These are phyloP conservation scores for Agelastica alni DNA, from an alignment of 2,888 invertebrate genomes.

Conservation along the genomic window DNA sequence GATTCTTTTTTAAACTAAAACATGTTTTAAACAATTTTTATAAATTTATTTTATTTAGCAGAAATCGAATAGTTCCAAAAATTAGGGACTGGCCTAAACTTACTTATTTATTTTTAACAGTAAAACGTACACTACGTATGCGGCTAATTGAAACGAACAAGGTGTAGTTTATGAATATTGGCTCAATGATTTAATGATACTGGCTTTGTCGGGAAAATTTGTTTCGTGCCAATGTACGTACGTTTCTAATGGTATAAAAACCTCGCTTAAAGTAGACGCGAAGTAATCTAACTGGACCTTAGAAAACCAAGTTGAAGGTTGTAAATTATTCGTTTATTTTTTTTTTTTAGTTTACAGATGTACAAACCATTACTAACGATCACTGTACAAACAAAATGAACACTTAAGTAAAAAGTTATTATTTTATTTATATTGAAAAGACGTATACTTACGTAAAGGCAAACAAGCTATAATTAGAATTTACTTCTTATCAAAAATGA, in stretches of 20 bases:
- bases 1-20: no score
- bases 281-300: constrained; percentile 6
- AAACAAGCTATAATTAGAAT: no score
- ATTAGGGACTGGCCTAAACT: neutral
- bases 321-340: constrained; percentile 7
- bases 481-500: no score
- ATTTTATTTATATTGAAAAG: no score
- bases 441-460: no score
- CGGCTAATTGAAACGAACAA: constrained; percentile 28
- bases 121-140: constrained; percentile 11
- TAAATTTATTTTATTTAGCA: no score
- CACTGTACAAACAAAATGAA: no score
- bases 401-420: no score
- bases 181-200: constrained; percentile 24
- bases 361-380: no score
- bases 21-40: no score
- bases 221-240: constrained; percentile 5
- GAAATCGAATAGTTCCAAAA: no score
- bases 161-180: constrained; percentile 27
- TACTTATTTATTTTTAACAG: constrained; percentile 19
- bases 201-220: constrained; percentile 18
- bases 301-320: neutral
- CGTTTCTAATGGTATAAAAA: neutral
- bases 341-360: no score
- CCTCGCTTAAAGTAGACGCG: neutral